Evolutionary conservation across 2,888 invertebrate species (phyloP), one percentile per base, ranked within the genome.

Genomic region (Ormyrus nitidulus): DNA sequence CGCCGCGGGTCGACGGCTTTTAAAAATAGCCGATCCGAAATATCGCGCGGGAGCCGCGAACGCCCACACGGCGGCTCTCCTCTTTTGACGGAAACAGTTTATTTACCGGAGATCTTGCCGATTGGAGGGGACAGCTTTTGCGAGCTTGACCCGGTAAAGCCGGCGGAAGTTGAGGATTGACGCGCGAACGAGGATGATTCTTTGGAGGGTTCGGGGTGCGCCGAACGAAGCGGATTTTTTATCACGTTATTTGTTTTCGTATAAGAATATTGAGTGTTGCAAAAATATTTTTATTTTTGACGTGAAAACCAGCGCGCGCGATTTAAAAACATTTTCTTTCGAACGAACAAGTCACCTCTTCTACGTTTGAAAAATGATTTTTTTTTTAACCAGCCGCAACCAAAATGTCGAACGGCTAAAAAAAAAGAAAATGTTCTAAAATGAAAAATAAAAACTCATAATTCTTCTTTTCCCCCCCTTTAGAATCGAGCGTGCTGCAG

Each of bases 401-500:
- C 44, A 2, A 19, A 13, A 19, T 61, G 34, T 2, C 19, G 8
- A 62, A 7, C 4, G 0, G 53, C 53, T 53, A 53, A 2, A 10
- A 51, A 10, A 51, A 58, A 11, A 0, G n/a, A n/a, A 5, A 59
- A 13, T 34, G 34, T 4, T 58, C 7, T 7, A 13, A 34, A 13
- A n/a, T 7, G 19, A 8, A 59, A 59, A n/a, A 59, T 64, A 64
- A 64, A 34, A 10, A 48, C 51, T 53, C 19, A 65, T n/a, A 51
- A 56, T 7, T 8, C 7, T 8, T 13, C 7, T 59, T 11, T 46
- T 9, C 46, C 11, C 46, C 2, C 0, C 54, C 49, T 78, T 82
- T 87, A 91, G 91, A 92, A 79, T 88, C 86, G 86, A 90, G 90
- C 84, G 86, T 90, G 91, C 92, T 97, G 84, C 95, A 96, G 91